These are phyloP conservation scores for Mactra quadrangularis DNA, from an alignment of 1,140 invertebrate species.

Conservation along the genomic window DNA sequence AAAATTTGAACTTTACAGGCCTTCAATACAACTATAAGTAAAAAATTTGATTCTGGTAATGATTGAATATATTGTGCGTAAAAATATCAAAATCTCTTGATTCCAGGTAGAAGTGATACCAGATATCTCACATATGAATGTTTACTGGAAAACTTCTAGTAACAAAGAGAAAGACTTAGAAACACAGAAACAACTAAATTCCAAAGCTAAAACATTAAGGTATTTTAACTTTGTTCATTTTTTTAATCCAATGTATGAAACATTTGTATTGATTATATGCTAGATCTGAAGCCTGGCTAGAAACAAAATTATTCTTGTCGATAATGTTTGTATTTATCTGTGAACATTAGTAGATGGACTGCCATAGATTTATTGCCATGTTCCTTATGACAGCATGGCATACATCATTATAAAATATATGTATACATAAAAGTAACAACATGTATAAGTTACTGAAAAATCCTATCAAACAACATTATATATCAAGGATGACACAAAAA, in stretches of 20 bases:
- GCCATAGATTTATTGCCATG: background rate
- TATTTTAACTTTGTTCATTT: background rate
- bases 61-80: too few species aligned
- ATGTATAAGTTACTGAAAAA: too few species aligned
- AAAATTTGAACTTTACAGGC: too few species aligned
- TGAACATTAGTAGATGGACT: background rate
- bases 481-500: too few species aligned
- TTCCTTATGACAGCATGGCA: background rate
- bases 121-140: conserved; percentile 20
- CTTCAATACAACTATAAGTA: too few species aligned
- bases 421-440: too few species aligned
- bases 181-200: background rate
- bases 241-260: too few species aligned
- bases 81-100: too few species aligned
- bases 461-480: too few species aligned
- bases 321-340: background rate
- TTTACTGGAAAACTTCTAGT: conserved; percentile 1
- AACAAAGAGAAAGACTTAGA: background rate
- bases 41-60: too few species aligned
- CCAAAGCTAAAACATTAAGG: conserved; percentile 2
- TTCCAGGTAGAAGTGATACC: conserved; percentile 29
- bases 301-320: background rate
- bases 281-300: background rate
- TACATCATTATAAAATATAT: background rate
- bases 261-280: background rate